phyloP scores from a whole-genome alignment of 1,140 invertebrate species.

The Theocolax elegans region DNA sequence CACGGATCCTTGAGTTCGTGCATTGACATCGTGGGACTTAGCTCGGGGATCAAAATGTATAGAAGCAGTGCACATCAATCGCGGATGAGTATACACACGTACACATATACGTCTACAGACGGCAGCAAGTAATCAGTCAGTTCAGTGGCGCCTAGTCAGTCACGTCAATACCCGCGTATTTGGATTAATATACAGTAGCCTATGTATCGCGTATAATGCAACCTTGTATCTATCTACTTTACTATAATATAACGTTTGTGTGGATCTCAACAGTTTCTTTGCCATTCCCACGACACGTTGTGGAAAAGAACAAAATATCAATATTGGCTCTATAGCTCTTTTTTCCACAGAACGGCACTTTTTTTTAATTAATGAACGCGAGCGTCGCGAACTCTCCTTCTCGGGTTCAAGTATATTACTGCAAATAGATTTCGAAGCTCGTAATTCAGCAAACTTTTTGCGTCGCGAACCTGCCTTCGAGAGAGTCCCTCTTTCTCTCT shows the following conservation, averaged over 20 bases:
- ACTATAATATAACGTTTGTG: too few relatives aligned
- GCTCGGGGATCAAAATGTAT: slow-evolving; percentile 15
- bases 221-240: too few relatives aligned
- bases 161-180: slow-evolving; percentile 31
- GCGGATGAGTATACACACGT: neutral
- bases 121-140: slow-evolving; percentile 10
- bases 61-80: neutral
- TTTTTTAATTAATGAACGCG: slow-evolving; percentile 57
- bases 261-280: too few relatives aligned
- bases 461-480: slow-evolving; percentile 43
- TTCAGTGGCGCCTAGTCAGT: slow-evolving; percentile 24
- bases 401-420: slow-evolving; percentile 41
- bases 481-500: slow-evolving; percentile 31
- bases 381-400: slow-evolving; percentile 37
- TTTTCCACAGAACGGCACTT: neutral
- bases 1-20: slow-evolving; percentile 6
- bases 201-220: neutral
- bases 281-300: too few relatives aligned
- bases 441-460: slow-evolving; percentile 53
- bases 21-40: slow-evolving; percentile 42
- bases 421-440: slow-evolving; percentile 54
- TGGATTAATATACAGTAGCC: slow-evolving; percentile 21
- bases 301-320: too few relatives aligned
- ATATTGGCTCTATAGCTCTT: neutral
- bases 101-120: slow-evolving; percentile 1